A percentile compares a stretch with the other conserved stretches of the same genome.
Evolutionary conservation across 35 echinoderm and acorn worm species (phyloP).

Genomic region (Lytechinus pictus): DNA sequence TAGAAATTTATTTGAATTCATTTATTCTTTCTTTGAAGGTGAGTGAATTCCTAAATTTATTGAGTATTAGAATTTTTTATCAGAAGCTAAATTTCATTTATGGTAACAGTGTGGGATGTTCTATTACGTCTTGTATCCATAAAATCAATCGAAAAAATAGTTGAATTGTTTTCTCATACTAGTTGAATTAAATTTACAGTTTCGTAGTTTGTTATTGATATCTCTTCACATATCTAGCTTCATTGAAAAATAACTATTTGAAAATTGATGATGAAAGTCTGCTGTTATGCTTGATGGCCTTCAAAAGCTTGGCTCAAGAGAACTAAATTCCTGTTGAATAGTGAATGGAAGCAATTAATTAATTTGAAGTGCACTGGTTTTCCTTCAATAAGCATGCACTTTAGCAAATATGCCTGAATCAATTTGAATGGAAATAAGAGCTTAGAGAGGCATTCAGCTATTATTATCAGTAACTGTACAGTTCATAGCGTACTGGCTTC

Average conservation of each 20-base stretch:
- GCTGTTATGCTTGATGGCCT: background rate
- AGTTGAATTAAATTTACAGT: background rate
- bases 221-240: background rate
- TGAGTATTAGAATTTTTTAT: background rate
- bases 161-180: background rate
- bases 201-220: background rate
- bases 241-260: background rate
- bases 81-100: background rate
- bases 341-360: background rate
- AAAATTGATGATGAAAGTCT: background rate
- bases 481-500: background rate
- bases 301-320: background rate
- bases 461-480: background rate
- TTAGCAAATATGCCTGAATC: background rate
- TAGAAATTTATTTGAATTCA: no score
- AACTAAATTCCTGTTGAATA: background rate
- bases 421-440: background rate
- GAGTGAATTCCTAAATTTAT: background rate
- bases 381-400: background rate
- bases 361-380: background rate
- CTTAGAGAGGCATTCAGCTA: background rate
- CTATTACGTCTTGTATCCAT: background rate
- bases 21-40: background rate
- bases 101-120: background rate
- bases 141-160: background rate